Percentiles rank a stretch among this genome's conserved stretches.
These are phyloP conservation scores for Takifugu bimaculatus DNA, from an alignment of 2,113 vertebrate species.

Conservation along the genomic window DNA sequence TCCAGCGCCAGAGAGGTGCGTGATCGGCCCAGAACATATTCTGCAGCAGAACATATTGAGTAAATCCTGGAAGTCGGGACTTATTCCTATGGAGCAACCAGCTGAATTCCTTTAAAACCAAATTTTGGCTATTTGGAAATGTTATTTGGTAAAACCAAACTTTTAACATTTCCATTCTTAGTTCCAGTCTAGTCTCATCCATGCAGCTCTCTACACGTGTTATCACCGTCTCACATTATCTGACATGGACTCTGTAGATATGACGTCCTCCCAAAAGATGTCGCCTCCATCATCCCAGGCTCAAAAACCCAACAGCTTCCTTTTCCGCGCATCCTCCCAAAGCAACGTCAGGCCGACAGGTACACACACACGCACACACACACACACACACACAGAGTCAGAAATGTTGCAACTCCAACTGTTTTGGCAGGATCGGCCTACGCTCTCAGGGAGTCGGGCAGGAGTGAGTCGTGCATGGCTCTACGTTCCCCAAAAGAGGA, in stretches of 20 bases:
- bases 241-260: conserved; percentile 25
- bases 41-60: too few relatives aligned
- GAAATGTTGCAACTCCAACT: not conserved
- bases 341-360: conserved; percentile 69
- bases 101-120: too few relatives aligned
- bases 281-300: conserved; percentile 61
- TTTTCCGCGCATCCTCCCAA: conserved; percentile 82
- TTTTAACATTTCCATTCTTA: too few relatives aligned
- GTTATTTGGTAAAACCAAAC: too few relatives aligned
- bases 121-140: too few relatives aligned
- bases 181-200: too few relatives aligned
- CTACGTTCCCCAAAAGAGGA: conserved; percentile 72
- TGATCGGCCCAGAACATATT: too few relatives aligned
- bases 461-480: conserved; percentile 68
- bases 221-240: not conserved
- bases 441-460: conserved; percentile 64
- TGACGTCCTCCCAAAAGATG: conserved; percentile 56
- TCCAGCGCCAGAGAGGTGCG: too few relatives aligned
- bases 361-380: conserved; percentile 25
- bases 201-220: too few relatives aligned
- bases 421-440: not conserved
- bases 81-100: too few relatives aligned
- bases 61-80: too few relatives aligned
- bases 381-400: not conserved
- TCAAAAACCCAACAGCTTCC: conserved; percentile 85